Evolutionary conservation across 2,113 vertebrate genomes (phyloP), one percentile per base, ranked within the genome.

Genomic region (Engraulis encrasicolus): DNA sequence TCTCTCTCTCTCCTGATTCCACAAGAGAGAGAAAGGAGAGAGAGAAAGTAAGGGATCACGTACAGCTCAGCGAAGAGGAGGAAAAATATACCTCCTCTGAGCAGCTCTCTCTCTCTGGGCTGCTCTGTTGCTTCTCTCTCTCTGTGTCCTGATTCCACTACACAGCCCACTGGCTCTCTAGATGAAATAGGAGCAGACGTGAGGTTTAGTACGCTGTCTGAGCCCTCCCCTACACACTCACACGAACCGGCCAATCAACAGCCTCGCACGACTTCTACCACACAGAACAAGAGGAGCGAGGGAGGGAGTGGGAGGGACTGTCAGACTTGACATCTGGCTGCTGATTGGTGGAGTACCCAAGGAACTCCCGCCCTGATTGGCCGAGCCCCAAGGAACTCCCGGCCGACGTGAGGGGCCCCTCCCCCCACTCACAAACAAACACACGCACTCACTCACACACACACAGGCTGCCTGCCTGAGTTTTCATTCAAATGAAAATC

Each of bases 401-500:
- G 88, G 92, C 93, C 92, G 92, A 94, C 93, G 50, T 84, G 82
- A 9, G 58, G n/a, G 58, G 83, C 88, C 91, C 92, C 85, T 86
- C 86, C 92, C 92, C 92, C 92, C 87, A 85, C 88, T 0, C 58
- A 90, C 91, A 93, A 95, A 92, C n/a, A n/a, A n/a, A n/a, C n/a
- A n/a, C n/a, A n/a, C n/a, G n/a, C 87, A 86, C 88, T 0, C 58
- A 90, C 91, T 93, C 95, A 92, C 40, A 45, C 40, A 45, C n/a
- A 45, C 93, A 93, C 93, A 93, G 91, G 93, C 88, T 83, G n/a
- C 90, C 90, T 90, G 31, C 89, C 92, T 88, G 89, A 90, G 90
- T 94, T 94, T 93, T 94, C 92, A 95, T 95, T 95, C 93, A 95
- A 94, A 95, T 94, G 88, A 90, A 92, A 92, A 93, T 90, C 92